phyloP scores from a whole-genome alignment of 2,888 invertebrate species.

The Leucophora obtusa region DNA sequence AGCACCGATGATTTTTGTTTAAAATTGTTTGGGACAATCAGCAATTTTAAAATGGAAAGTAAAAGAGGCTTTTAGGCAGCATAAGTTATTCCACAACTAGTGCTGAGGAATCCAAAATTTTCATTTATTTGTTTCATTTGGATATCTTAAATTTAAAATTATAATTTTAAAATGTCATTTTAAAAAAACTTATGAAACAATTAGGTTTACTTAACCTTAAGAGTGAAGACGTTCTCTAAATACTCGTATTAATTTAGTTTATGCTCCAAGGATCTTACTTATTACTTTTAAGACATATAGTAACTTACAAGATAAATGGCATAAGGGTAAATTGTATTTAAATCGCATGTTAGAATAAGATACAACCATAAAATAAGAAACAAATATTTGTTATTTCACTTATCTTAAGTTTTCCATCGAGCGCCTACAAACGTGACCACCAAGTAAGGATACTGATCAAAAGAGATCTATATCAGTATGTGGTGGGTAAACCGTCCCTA shows the following conservation, averaged over 20 bases:
- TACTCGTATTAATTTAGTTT: constrained; percentile 7
- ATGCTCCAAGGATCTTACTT: constrained; percentile 18
- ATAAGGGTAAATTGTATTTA: constrained; percentile 3
- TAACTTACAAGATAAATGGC: not conserved
- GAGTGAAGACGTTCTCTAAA: not conserved
- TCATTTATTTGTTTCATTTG: too few species aligned
- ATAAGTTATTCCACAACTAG: too few species aligned
- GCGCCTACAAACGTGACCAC: constrained; percentile 20
- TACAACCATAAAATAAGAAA: constrained; percentile 28
- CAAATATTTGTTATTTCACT: constrained; percentile 4
- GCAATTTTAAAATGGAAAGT: too few species aligned
- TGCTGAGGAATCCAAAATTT: too few species aligned
- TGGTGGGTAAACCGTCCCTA: constrained; percentile 2
- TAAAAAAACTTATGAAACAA: constrained; percentile 15
- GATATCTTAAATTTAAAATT: not conserved
- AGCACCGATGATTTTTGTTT: too few species aligned
- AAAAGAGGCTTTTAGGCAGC: too few species aligned
- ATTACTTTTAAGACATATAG: not conserved
- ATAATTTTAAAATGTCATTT: constrained; percentile 8
- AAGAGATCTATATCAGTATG: constrained; percentile 17
- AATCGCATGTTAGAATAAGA: constrained; percentile 26
- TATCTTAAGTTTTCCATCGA: constrained; percentile 17
- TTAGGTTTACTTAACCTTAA: constrained; percentile 5
- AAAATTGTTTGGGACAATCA: too few species aligned
- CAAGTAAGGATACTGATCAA: not conserved